Base-by-base conservation (phyloP, 2,888 invertebrate genomes). In the Odontocolon sp. region DNA sequence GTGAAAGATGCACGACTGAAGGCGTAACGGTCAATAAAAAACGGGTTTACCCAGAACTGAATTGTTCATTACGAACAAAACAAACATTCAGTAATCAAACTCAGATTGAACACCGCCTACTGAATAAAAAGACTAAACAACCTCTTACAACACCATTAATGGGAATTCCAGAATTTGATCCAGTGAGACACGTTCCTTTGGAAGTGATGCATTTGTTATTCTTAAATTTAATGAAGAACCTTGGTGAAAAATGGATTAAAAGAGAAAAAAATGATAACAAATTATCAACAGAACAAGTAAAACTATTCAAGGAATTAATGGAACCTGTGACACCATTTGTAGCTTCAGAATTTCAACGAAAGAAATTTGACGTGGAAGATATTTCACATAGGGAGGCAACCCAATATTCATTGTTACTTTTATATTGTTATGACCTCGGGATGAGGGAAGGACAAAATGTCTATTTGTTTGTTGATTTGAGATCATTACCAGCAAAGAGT, bases 381-480 rank as follows among this genome's bases (percentile, higher is more conserved):
- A 28, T 74, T 40, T 9, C 23, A 2, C 14, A 78, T 14, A 81
- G 81, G 80, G 81, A 81, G 66, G 81, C 80, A 14, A 80, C 81
- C 1, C 79, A 81, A 33, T 80, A 64, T 23, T 56, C 77, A 8
- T 79, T 81, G 52, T 70, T 52, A 6, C 52, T 52, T n/a, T n/a
- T n/a, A n/a, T n/a, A n/a, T n/a, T n/a, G n/a, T n/a, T n/a, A n/a
- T n/a, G n/a, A n/a, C n/a, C n/a, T n/a, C n/a, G n/a, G n/a, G n/a
- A n/a, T n/a, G n/a, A n/a, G n/a, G n/a, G n/a, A n/a, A n/a, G n/a
- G n/a, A n/a, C n/a, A n/a, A n/a, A n/a, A n/a, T n/a, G n/a, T n/a
- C n/a, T n/a, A n/a, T n/a, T n/a, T n/a, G n/a, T n/a, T n/a, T n/a
- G n/a, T n/a, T n/a, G n/a, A n/a, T n/a, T n/a, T n/a, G n/a, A n/a